Evolutionary conservation across 2,797 vertebrate genomes (phyloP).

Genomic region (Gobionotothen gibberifrons): DNA sequence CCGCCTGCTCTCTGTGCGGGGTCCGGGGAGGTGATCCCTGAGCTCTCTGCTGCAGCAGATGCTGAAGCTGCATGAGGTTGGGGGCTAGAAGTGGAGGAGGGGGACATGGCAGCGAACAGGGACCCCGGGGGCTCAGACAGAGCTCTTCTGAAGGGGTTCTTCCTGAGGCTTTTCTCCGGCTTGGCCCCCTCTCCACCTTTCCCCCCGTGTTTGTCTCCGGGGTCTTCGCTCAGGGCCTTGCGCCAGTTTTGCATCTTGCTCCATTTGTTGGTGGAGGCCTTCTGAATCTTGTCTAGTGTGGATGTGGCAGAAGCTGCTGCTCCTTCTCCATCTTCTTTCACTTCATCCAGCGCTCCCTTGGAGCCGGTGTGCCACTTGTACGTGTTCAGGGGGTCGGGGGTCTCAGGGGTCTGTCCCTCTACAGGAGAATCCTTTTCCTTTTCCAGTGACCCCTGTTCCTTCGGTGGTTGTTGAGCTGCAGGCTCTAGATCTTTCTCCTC

Average conservation of each 20-base stretch:
- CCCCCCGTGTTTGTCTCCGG: conserved; percentile 51
- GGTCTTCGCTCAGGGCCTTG: conserved; percentile 84
- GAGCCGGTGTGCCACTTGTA: conserved; percentile 89
- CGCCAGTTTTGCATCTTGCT: conserved; percentile 88
- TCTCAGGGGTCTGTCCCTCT: conserved; percentile 58
- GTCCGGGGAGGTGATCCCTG: conserved; percentile 68
- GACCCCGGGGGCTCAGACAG: conserved; percentile 84
- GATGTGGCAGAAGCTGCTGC: conserved; percentile 50
- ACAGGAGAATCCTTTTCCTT: conserved; percentile 62
- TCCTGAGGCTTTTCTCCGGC: conserved; percentile 56
- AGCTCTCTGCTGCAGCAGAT: conserved; percentile 51
- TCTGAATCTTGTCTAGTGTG: conserved; percentile 66
- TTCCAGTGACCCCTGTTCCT: conserved; percentile 67
- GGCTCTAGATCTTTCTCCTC: conserved; percentile 76
- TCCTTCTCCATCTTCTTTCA: conserved; percentile 68
- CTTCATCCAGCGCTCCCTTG: conserved; percentile 61
- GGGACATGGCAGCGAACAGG: conserved; percentile 59
- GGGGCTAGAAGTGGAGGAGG: conserved; percentile 37
- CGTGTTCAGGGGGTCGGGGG: conserved; percentile 76
- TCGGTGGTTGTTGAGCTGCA: conserved; percentile 41
- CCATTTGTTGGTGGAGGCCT: conserved; percentile 81
- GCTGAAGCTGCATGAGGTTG: conserved; percentile 47
- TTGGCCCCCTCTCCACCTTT: conserved; percentile 71
- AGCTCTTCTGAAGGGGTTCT: conserved; percentile 90
- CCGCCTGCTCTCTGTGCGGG: conserved; percentile 72